Percentiles rank a stretch among this genome's conserved stretches.
These are phyloP conservation scores for Synergus umbraculus DNA, from an alignment of 2,888 invertebrate species.

Conservation along the genomic window DNA sequence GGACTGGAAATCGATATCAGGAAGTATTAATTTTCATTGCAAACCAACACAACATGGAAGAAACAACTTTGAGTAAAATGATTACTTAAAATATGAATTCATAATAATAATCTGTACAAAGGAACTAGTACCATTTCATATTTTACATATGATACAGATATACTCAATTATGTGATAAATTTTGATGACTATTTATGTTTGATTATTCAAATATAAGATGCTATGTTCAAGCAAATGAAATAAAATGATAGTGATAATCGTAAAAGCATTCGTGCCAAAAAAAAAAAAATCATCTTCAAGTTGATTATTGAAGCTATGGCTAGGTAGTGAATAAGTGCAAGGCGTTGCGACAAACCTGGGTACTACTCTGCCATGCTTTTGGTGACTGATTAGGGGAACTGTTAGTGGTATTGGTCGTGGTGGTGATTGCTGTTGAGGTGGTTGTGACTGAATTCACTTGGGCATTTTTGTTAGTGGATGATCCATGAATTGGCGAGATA, in stretches of 20 bases:
- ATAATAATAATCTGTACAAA: not conserved
- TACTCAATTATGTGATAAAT: not conserved
- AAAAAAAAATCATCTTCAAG: not conserved
- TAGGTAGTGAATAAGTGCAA: conserved; percentile 46
- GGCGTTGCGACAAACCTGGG: conserved; percentile 72
- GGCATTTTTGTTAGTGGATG: conserved; percentile 64
- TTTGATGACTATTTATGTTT: not conserved
- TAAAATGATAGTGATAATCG: not conserved
- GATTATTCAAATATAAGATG: not conserved
- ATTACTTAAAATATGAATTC: not conserved
- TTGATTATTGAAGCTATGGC: not conserved
- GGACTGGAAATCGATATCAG: conserved; percentile 59
- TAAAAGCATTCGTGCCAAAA: not conserved
- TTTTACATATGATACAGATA: not conserved
- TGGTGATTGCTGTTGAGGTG: conserved; percentile 54
- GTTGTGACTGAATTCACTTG: conserved; percentile 58
- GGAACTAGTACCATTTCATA: not conserved
- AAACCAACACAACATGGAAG: not conserved
- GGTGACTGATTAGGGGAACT: conserved; percentile 75
- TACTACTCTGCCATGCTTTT: conserved; percentile 76
- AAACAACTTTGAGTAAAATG: not conserved
- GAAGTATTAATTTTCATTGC: not conserved
- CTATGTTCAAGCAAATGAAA: not conserved
- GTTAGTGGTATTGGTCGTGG: conserved; percentile 68
- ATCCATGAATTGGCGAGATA: conserved; percentile 67